Conservation (phyloP, 2,797 vertebrate genomes). For the Megalops cyprinoides region DNA sequence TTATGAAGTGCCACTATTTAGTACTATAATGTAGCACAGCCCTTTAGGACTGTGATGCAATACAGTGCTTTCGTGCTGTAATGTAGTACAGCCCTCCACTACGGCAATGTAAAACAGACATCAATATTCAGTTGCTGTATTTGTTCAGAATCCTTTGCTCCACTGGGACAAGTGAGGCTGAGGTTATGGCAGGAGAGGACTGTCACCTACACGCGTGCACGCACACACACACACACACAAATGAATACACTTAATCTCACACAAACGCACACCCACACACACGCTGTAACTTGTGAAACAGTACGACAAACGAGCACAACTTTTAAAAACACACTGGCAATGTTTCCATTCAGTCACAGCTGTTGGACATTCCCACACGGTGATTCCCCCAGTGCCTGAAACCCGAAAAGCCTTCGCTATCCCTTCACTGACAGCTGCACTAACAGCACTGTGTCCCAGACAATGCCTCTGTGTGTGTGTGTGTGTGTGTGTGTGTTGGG, state of each 20-base stretch:
- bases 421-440: conserved; percentile 8
- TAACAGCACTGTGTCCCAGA: background rate
- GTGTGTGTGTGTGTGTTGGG: background rate
- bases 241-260: background rate
- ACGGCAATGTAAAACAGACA: too few species aligned
- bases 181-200: too few species aligned
- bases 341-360: background rate
- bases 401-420: background rate
- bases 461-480: background rate
- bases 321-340: background rate
- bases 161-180: too few species aligned
- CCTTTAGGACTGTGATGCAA: too few species aligned
- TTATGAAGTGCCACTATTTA: too few species aligned
- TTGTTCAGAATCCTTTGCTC: too few species aligned
- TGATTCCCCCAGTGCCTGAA: background rate
- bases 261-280: too few species aligned
- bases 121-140: too few species aligned
- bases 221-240: background rate
- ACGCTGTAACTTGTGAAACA: background rate
- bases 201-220: background rate
- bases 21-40: too few species aligned
- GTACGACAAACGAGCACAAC: background rate
- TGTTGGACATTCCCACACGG: background rate
- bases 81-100: too few species aligned
- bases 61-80: too few species aligned